Percentiles rank a stretch among this genome's conserved stretches.
Evolutionary conservation across 2,113 vertebrate genomes (phyloP).

Genomic region (Ascaphus truei): DNA sequence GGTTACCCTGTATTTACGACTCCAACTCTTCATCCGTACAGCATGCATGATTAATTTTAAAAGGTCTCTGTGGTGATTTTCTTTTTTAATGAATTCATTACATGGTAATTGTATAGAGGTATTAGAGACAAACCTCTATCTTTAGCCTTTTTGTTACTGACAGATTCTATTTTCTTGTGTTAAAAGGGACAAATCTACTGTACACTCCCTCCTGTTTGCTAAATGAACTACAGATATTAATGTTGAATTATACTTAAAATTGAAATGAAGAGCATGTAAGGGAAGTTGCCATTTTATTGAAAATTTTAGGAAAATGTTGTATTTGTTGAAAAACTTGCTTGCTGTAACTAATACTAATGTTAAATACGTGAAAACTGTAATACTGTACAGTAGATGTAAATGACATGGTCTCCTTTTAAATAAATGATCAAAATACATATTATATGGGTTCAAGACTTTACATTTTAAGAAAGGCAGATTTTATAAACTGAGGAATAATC

Average conservation of each 20-base stretch:
- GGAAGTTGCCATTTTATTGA: no score
- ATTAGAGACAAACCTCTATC: slow-evolving; percentile 45
- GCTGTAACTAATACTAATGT: no score
- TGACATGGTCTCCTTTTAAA: no score
- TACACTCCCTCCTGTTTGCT: slow-evolving; percentile 7
- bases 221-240: slow-evolving; percentile 38
- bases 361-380: no score
- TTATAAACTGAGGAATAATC: no score
- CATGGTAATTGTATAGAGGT: slow-evolving; percentile 40
- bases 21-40: not conserved
- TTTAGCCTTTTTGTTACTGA: slow-evolving; percentile 33
- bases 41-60: slow-evolving; percentile 46
- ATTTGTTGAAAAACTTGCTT: no score
- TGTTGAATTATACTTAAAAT: slow-evolving; percentile 8
- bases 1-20: slow-evolving; percentile 39
- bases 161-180: slow-evolving; percentile 11
- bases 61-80: slow-evolving; percentile 51
- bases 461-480: no score
- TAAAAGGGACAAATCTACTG: slow-evolving; percentile 35
- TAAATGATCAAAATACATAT: no score
- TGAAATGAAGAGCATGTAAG: no score
- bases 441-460: no score
- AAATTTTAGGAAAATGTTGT: no score
- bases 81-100: slow-evolving; percentile 58
- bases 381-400: no score